Conservation (phyloP, 2,888 invertebrate genomes). For the Stegana nigrithorax region DNA sequence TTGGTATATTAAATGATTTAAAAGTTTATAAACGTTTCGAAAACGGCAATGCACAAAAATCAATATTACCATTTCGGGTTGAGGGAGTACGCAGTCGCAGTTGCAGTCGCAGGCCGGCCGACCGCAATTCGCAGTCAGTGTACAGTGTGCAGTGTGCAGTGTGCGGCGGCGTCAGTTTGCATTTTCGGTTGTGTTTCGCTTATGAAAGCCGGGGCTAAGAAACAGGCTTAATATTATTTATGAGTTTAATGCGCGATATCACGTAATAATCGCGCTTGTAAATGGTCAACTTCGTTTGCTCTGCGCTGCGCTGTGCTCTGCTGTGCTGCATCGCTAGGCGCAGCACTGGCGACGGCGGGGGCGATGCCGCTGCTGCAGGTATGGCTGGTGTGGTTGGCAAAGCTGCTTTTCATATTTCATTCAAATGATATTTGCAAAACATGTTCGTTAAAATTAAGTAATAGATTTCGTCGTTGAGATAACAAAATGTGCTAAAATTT, state of each 20-base stretch:
- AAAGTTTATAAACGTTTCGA: conserved; percentile 49
- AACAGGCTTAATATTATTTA: conserved; percentile 58
- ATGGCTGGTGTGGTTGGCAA: conserved; percentile 21
- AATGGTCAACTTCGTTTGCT: conserved; percentile 47
- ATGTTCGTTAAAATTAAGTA: conserved; percentile 56
- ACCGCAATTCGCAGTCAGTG: background rate
- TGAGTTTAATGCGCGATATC: conserved; percentile 56
- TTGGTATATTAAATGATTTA: conserved; percentile 68
- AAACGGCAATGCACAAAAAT: conserved; percentile 53
- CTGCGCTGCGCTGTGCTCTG: too few species aligned
- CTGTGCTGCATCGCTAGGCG: background rate
- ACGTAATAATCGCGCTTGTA: conserved; percentile 61
- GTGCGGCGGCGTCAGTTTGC: background rate
- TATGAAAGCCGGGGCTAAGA: conserved; percentile 10
- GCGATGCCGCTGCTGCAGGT: background rate
- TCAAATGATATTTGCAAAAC: conserved; percentile 54
- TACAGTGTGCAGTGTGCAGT: background rate
- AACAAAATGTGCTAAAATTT: conserved; percentile 64
- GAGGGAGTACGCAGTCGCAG: background rate
- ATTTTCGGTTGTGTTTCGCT: background rate
- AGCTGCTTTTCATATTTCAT: conserved; percentile 58
- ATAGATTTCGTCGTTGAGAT: conserved; percentile 58
- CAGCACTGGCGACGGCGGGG: conserved; percentile 22
- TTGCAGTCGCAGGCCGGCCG: conserved; percentile 4
- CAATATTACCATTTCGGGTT: conserved; percentile 41